Conservation (phyloP, 2,797 vertebrate genomes). For the Hypotaenidia philippensis region DNA sequence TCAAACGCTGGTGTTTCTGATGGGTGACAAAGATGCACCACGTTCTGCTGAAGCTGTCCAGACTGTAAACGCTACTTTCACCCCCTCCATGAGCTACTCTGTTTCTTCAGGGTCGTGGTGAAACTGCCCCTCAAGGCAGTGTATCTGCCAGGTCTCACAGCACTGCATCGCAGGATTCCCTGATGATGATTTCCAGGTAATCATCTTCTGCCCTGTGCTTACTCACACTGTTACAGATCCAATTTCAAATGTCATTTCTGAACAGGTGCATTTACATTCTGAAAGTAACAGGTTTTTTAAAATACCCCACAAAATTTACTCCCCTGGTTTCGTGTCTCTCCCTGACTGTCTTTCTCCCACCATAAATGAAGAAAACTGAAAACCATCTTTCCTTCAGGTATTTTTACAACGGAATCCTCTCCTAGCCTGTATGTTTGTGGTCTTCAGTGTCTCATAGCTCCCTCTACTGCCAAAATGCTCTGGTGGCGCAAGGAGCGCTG, state of each 20-base stretch:
- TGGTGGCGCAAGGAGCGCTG: neutral
- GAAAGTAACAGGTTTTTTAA: too few species aligned
- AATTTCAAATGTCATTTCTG: neutral
- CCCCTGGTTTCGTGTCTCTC: neutral
- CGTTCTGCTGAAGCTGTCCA: neutral
- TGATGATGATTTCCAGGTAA: neutral
- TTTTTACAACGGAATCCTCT: neutral
- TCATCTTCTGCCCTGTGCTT: neutral
- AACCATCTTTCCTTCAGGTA: neutral
- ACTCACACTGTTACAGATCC: neutral
- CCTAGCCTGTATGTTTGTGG: neutral
- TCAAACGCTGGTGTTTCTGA: neutral
- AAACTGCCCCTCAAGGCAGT: neutral
- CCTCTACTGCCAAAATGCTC: neutral
- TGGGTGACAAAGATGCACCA: neutral
- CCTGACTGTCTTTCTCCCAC: neutral
- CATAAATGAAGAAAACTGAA: neutral
- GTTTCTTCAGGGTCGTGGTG: neutral
- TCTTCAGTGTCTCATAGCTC: neutral
- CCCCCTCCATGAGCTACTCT: neutral
- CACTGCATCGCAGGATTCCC: neutral
- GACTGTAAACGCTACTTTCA: neutral
- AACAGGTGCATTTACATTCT: neutral
- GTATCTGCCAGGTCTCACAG: neutral
- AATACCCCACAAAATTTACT: neutral